phyloP scores from a whole-genome alignment of 2,888 invertebrate species.

The Aplocera efformata region DNA sequence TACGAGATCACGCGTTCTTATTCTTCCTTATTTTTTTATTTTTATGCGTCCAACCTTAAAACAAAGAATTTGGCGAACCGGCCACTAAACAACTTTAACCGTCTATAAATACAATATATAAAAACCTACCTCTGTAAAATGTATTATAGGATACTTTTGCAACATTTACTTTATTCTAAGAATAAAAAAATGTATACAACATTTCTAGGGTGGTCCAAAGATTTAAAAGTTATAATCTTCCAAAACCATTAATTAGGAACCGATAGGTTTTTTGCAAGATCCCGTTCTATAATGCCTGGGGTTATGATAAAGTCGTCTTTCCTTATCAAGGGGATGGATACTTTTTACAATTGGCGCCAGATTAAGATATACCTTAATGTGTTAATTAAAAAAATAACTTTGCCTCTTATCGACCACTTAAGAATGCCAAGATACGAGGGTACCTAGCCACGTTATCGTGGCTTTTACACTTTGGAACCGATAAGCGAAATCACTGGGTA shows the following conservation, averaged over 20 bases:
- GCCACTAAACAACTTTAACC: no score
- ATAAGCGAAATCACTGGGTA: slow-evolving; percentile 53
- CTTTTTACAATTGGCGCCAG: slow-evolving; percentile 77
- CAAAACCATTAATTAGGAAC: slow-evolving; percentile 51
- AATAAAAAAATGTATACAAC: no score
- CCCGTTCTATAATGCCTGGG: slow-evolving; percentile 53
- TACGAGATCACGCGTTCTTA: no score
- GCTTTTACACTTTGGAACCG: slow-evolving; percentile 65
- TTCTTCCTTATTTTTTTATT: no score
- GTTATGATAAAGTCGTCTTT: slow-evolving; percentile 66
- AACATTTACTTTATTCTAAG: no score
- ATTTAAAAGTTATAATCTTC: slow-evolving; percentile 37
- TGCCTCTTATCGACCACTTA: slow-evolving; percentile 72
- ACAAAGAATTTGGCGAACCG: no score
- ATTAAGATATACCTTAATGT: slow-evolving; percentile 77
- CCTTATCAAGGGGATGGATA: slow-evolving; percentile 67
- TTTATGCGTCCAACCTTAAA: no score
- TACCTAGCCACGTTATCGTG: slow-evolving; percentile 57
- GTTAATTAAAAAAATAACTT: slow-evolving; percentile 76
- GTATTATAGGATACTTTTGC: no score
- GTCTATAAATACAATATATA: no score
- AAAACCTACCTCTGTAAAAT: no score
- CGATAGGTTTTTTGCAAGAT: slow-evolving; percentile 65
- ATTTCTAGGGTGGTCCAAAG: slow-evolving; percentile 53
- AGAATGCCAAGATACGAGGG: slow-evolving; percentile 50